These are phyloP conservation scores for Rhagologus leucostigma DNA, from an alignment of 2,113 vertebrate genomes.

Conservation along the genomic window DNA sequence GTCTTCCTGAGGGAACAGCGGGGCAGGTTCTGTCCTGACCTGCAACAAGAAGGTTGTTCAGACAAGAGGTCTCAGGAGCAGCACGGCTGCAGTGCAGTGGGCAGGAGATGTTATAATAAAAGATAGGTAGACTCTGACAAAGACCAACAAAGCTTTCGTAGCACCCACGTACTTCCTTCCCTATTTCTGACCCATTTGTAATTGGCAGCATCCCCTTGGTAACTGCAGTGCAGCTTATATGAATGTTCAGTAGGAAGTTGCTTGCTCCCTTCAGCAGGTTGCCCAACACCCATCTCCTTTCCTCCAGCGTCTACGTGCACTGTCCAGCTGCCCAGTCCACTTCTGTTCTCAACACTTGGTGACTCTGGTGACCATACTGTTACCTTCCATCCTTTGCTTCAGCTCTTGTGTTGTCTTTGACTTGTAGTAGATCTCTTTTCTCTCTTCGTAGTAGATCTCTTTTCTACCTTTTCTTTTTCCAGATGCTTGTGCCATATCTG, in stretches of 20 bases:
- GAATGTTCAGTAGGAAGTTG: background rate
- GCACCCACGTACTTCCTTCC: background rate
- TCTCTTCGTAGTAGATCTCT: background rate
- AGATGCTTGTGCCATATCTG: background rate
- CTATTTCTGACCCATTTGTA: background rate
- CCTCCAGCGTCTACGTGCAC: background rate
- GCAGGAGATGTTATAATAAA: background rate
- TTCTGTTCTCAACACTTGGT: background rate
- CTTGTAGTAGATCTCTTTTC: background rate
- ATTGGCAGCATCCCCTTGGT: background rate
- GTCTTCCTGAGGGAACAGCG: accelerated
- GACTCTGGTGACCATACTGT: background rate
- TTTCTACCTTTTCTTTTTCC: background rate
- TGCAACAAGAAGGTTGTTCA: background rate
- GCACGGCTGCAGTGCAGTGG: background rate
- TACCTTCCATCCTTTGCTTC: background rate
- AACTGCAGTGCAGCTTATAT: background rate
- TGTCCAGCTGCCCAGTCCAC: background rate
- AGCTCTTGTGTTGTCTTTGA: background rate
- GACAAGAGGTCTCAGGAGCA: background rate
- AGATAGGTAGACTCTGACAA: background rate
- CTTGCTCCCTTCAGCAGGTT: background rate
- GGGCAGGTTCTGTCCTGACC: background rate
- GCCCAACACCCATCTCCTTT: background rate
- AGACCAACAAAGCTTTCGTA: background rate